Percentiles rank a stretch among this genome's conserved stretches.
These are phyloP conservation scores for Rhynchonycteris naso DNA, from an alignment of 2,797 vertebrate genomes.

Conservation along the genomic window DNA sequence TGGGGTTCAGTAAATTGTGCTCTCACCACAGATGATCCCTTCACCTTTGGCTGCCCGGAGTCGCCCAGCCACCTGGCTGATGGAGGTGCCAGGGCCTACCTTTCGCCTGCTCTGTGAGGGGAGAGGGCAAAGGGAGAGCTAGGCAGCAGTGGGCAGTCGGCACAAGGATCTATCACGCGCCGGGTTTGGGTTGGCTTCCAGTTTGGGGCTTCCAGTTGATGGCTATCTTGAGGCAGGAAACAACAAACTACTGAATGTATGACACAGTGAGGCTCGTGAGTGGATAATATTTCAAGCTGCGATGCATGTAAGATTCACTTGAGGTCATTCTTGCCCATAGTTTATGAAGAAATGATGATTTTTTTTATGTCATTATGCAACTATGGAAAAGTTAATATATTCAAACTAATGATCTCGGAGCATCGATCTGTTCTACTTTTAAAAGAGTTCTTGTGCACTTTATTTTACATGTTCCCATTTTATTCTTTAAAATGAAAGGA, in stretches of 20 bases:
- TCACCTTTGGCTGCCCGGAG: neutral
- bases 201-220: neutral
- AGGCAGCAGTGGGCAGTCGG: accelerated
- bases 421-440: neutral
- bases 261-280: neutral
- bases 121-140: neutral
- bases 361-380: neutral
- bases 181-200: neutral
- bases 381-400: neutral
- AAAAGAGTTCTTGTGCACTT: neutral
- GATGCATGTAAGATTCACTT: neutral
- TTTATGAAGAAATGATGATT: neutral
- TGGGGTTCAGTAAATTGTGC: neutral
- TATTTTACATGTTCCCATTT: neutral
- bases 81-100: accelerated
- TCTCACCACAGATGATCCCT: neutral
- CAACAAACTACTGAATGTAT: neutral
- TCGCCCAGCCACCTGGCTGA: neutral
- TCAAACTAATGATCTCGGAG: neutral
- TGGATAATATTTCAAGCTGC: neutral
- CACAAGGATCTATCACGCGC: accelerated
- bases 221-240: neutral
- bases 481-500: neutral
- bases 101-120: slow-evolving; percentile 5
- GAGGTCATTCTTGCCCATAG: neutral